Base-by-base conservation (phyloP, 1,140 invertebrate species). In the Diorhabda carinulata region DNA sequence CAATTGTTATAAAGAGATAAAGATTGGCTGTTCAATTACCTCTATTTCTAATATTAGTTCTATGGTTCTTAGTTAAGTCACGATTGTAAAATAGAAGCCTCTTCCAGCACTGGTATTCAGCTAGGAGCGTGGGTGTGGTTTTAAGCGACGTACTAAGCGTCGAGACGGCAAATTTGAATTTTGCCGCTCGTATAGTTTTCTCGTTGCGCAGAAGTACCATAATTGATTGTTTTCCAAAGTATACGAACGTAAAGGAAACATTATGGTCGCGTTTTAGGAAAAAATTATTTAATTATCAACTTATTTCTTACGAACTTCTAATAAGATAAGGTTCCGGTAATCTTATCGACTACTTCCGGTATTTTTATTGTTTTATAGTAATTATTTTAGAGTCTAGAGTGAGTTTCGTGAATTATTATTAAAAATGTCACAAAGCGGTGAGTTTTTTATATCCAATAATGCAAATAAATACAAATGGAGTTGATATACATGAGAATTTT, bases 171-270 rank as follows among this genome's bases (percentile, higher is more conserved):
- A 52, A 8, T 52, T 52, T 52, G 47, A 52, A 52, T 8, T 52
- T 52, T 52, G 47, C 6, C 47, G 47, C 47, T 6, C 6, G 47
- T n/a, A 8, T 52, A 3, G 47, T n/a, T 4, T 4, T 52, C n/a
- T 6, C 47, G 47, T 6, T 52, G 47, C 47, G 47, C 47, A 8
- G 6, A n/a, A 52, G 47, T 52, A n/a, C 6, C 47, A n/a, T n/a
- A 52, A 52, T 52, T n/a, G 47, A 52, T 52, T 52, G 47, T 52
- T 52, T 52, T 52, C n/a, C 47, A 52, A 52, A n/a, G 47, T 52
- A 52, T 6, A 52, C 47, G 47, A 52, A 52, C 47, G 47, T 52
- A 52, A 8, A 52, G 25, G 47, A 52, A 52, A 52, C 47, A 52
- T 52, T 52, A 52, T 52, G 47, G 47, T 52, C 47, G 47, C n/a